These are phyloP conservation scores for Amphibalanus amphitrite DNA, from an alignment of 1,140 invertebrate genomes.

Conservation along the genomic window DNA sequence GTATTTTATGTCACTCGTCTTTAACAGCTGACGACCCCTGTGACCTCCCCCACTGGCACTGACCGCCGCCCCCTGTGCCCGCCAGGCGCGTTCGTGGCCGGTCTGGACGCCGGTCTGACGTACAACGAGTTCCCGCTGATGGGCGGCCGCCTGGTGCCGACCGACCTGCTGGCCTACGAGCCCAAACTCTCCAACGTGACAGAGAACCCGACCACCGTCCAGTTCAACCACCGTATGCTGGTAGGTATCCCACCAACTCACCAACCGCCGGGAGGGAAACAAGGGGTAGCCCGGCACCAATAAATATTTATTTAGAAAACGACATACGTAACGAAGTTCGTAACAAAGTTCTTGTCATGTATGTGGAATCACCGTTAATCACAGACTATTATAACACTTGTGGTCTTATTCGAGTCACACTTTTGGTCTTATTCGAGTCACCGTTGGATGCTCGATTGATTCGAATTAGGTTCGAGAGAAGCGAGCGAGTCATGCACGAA, in stretches of 20 bases:
- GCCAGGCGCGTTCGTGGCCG: slow-evolving; percentile 95
- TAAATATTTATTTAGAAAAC: slow-evolving; percentile 4
- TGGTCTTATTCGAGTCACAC: too few species aligned
- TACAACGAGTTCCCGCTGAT: slow-evolving; percentile 99
- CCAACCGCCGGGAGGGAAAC: too few species aligned
- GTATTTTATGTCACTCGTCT: too few species aligned
- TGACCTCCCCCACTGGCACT: too few species aligned
- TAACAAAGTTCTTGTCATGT: background rate
- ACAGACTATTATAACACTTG: too few species aligned
- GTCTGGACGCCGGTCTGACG: slow-evolving; percentile 88
- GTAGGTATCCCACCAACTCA: slow-evolving; percentile 31
- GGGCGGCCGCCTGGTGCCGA: slow-evolving; percentile 87
- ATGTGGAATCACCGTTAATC: background rate
- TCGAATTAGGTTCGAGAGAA: too few species aligned
- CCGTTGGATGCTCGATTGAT: too few species aligned
- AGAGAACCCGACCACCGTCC: slow-evolving; percentile 93
- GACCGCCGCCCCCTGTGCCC: too few species aligned
- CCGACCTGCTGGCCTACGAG: slow-evolving; percentile 56
- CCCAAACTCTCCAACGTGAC: slow-evolving; percentile 73
- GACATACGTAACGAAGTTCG: slow-evolving; percentile 9
- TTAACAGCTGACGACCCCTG: too few species aligned
- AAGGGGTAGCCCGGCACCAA: background rate
- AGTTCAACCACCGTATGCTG: slow-evolving; percentile 87
- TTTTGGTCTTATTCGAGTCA: too few species aligned
- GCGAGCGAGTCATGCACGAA: too few species aligned